Conservation (phyloP, 2,797 vertebrate genomes). For the Cheirogaleus major region DNA sequence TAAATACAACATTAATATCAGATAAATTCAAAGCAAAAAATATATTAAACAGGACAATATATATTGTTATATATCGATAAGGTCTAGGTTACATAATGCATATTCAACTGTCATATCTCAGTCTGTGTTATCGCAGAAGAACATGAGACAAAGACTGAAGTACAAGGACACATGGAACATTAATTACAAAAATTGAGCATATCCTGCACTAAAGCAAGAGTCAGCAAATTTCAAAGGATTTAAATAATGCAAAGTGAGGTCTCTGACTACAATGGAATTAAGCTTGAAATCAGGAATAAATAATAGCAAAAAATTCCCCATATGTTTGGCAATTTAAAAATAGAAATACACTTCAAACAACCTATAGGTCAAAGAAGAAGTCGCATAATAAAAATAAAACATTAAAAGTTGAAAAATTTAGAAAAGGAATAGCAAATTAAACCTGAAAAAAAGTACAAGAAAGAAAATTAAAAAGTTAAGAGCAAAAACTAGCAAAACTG, state of each 20-base stretch:
- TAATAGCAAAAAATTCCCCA: neutral
- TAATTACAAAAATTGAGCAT: slow-evolving; percentile 44
- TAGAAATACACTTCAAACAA: slow-evolving; percentile 35
- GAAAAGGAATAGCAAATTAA: slow-evolving; percentile 24
- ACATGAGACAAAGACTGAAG: neutral
- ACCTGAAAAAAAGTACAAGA: neutral
- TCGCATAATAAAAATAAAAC: slow-evolving; percentile 41
- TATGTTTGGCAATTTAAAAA: neutral
- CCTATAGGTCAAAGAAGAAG: neutral
- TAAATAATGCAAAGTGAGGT: slow-evolving; percentile 15
- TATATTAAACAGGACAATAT: slow-evolving; percentile 8
- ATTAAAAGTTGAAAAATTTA: slow-evolving; percentile 4
- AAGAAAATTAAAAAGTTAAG: neutral
- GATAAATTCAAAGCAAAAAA: slow-evolving; percentile 28
- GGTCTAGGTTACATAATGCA: neutral
- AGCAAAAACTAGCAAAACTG: neutral
- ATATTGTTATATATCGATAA: neutral
- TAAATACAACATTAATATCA: neutral
- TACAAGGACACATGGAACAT: neutral
- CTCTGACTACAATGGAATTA: neutral
- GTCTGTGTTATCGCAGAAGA: neutral
- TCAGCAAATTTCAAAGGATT: slow-evolving; percentile 46
- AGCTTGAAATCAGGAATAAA: slow-evolving; percentile 36
- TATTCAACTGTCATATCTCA: neutral
- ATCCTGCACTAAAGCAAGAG: slow-evolving; percentile 14